phyloP scores from a whole-genome alignment of 2,797 vertebrate species.

The Falco biarmicus region DNA sequence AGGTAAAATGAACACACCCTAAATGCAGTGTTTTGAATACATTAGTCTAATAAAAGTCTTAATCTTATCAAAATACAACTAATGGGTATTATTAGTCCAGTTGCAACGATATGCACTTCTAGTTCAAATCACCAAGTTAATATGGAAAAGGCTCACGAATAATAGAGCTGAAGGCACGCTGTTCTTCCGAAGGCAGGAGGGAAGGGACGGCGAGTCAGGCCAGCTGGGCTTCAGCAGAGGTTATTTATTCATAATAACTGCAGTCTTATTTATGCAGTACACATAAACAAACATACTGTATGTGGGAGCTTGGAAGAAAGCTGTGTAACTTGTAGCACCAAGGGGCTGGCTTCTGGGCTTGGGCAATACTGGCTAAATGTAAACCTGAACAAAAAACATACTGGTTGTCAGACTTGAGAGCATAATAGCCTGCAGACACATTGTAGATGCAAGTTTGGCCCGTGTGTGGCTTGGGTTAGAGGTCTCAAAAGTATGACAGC shows the following conservation, averaged over 20 bases:
- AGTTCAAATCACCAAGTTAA: background rate
- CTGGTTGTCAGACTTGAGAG: background rate
- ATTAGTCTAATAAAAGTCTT: background rate
- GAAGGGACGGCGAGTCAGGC: background rate
- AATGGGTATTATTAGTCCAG: background rate
- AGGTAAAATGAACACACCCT: background rate
- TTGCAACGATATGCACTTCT: accelerated
- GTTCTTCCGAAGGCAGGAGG: background rate
- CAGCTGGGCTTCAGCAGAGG: background rate
- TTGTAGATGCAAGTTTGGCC: background rate
- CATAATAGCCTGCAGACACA: accelerated
- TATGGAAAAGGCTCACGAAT: background rate
- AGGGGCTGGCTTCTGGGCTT: background rate
- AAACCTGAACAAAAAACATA: background rate
- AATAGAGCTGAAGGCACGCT: background rate
- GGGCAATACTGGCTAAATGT: background rate
- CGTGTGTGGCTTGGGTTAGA: background rate
- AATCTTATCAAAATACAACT: background rate
- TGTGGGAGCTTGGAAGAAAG: background rate
- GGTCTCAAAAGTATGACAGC: background rate
- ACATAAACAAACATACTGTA: accelerated
- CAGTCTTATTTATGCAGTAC: background rate
- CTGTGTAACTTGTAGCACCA: background rate
- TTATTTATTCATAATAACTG: background rate
- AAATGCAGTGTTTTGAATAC: background rate